Conservation (phyloP, 2,113 vertebrate genomes). For the Phalacrocorax aristotelis region DNA sequence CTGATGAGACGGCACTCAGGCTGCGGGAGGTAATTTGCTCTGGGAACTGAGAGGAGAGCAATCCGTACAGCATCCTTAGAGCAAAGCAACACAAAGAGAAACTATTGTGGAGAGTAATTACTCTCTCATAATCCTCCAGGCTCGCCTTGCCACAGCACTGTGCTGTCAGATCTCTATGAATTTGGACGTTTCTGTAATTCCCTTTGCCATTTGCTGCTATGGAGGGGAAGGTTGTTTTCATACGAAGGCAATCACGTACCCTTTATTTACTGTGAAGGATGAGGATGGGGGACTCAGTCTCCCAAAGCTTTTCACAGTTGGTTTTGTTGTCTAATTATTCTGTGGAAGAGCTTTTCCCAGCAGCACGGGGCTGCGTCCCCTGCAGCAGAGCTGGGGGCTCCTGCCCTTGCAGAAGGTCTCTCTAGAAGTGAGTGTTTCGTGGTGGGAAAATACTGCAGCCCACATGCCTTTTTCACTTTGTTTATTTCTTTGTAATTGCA, state of each 20-base stretch:
- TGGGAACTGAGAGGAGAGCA: neutral
- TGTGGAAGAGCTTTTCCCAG: neutral
- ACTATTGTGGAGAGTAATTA: neutral
- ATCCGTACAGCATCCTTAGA: neutral
- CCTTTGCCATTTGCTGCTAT: neutral
- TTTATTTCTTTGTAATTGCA: conserved; percentile 22
- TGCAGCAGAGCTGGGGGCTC: conserved; percentile 9
- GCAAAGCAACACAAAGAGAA: neutral
- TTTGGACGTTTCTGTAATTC: neutral
- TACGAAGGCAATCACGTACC: neutral
- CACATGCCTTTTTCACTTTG: neutral
- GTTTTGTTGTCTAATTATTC: conserved; percentile 55
- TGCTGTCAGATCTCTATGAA: neutral
- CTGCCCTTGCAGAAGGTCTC: conserved; percentile 55
- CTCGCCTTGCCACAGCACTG: neutral
- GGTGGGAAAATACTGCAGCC: neutral
- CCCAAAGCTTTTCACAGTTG: conserved; percentile 56
- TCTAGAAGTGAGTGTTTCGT: neutral
- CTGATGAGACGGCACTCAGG: neutral
- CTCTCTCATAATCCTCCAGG: neutral
- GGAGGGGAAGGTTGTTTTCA: conserved; percentile 15
- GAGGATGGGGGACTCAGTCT: neutral
- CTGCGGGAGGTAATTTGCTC: neutral
- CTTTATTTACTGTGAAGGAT: conserved; percentile 60
- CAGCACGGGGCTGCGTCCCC: fast-evolving